Conservation (phyloP, 2,113 vertebrate species). For the Hippolais icterina region DNA sequence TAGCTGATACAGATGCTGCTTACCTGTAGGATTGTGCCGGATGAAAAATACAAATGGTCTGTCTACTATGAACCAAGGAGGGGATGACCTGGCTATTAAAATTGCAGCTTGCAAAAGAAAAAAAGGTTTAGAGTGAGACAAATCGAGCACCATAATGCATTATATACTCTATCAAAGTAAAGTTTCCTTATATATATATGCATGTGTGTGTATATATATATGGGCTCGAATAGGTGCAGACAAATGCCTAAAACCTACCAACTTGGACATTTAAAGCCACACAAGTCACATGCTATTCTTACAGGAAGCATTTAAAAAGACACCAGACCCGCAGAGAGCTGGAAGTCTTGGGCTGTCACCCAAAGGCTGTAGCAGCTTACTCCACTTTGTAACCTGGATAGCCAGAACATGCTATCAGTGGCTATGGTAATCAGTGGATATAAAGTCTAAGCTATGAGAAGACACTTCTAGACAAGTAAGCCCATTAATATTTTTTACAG, state of each 20-base stretch:
- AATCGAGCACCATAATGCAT: background rate
- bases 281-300: background rate
- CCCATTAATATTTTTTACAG: background rate
- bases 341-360: background rate
- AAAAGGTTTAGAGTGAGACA: background rate
- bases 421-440: no score
- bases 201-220: rapidly evolving
- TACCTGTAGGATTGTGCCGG: conserved; percentile 92
- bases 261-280: background rate
- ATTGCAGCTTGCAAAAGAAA: conserved; percentile 80
- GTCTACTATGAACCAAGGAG: conserved; percentile 91
- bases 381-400: background rate
- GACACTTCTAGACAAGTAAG: background rate
- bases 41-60: conserved; percentile 92
- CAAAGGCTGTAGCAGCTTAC: background rate
- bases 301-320: background rate
- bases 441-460: background rate
- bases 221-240: background rate
- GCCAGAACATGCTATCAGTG: background rate
- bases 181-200: background rate
- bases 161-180: background rate
- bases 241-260: background rate
- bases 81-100: conserved; percentile 90
- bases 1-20: background rate
- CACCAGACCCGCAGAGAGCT: background rate